Evolutionary conservation across 92 coral and sea anemone genomes (phyloP).

Genomic region (Paragorgia papillata): DNA sequence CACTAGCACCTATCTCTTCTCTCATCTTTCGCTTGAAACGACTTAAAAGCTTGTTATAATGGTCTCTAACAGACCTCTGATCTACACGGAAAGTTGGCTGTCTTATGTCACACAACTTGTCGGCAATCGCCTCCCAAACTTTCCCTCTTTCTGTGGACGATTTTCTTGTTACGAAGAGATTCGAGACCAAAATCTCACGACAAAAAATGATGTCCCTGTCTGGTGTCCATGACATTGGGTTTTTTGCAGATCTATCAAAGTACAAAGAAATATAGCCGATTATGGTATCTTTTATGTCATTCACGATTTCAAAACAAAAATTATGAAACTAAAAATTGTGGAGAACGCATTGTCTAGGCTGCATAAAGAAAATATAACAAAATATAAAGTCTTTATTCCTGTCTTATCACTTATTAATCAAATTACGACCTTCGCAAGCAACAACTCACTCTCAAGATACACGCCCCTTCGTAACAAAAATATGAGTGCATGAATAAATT

Average conservation of each 20-base stretch:
- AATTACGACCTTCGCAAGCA: too few relatives aligned
- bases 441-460: too few relatives aligned
- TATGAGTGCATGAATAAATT: too few relatives aligned
- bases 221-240: conserved; percentile 18
- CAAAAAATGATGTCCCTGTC: conserved; percentile 26
- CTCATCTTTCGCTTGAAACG: conserved; percentile 16
- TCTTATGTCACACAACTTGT: background rate
- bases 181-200: conserved; percentile 32
- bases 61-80: conserved; percentile 29
- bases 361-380: background rate
- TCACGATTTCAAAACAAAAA: background rate
- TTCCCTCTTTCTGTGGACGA: conserved; percentile 38
- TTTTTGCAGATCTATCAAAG: background rate
- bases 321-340: background rate
- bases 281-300: background rate
- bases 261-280: background rate
- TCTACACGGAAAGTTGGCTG: conserved; percentile 21
- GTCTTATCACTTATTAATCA: background rate
- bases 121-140: conserved; percentile 36
- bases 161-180: conserved; percentile 14
- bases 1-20: conserved; percentile 22
- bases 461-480: too few relatives aligned
- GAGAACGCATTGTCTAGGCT: background rate
- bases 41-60: conserved; percentile 13
- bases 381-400: background rate